A percentile compares a stretch with the other conserved stretches of the same genome.
These are phyloP conservation scores for Tiliacea citrago DNA, from an alignment of 2,888 invertebrate genomes.

Conservation along the genomic window DNA sequence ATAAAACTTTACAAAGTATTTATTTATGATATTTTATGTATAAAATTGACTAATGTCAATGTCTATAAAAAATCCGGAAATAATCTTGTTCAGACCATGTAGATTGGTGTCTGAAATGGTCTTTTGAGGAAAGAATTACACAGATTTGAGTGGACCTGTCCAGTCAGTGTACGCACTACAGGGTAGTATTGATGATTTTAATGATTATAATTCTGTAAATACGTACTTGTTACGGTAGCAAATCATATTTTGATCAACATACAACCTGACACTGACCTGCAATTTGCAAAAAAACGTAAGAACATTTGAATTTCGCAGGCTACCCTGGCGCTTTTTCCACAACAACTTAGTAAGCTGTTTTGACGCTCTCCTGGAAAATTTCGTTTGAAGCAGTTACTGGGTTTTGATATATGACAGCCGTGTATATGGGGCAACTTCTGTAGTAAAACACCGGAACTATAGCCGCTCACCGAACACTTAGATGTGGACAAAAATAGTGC, in stretches of 20 bases:
- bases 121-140: too few relatives aligned
- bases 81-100: too few relatives aligned
- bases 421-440: slow-evolving; percentile 5
- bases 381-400: not conserved
- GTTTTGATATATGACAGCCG: slow-evolving; percentile 6
- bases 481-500: slow-evolving; percentile 50
- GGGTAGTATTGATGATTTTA: not conserved
- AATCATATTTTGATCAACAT: not conserved
- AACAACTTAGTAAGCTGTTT: not conserved
- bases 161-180: too few relatives aligned
- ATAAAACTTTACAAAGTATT: too few relatives aligned
- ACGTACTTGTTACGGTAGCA: not conserved
- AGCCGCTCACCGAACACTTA: slow-evolving; percentile 40
- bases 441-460: slow-evolving; percentile 42
- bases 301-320: not conserved
- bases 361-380: not conserved
- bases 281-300: not conserved
- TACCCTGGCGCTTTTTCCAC: too few relatives aligned
- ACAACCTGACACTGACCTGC: not conserved
- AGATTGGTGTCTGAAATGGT: too few relatives aligned
- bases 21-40: too few relatives aligned
- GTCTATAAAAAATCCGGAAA: too few relatives aligned
- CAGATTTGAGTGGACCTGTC: too few relatives aligned
- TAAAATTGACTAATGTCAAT: too few relatives aligned
- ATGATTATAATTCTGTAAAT: not conserved